phyloP scores from a whole-genome alignment of 2,888 invertebrate genomes.

The Synanthedon andrenaeformis region DNA sequence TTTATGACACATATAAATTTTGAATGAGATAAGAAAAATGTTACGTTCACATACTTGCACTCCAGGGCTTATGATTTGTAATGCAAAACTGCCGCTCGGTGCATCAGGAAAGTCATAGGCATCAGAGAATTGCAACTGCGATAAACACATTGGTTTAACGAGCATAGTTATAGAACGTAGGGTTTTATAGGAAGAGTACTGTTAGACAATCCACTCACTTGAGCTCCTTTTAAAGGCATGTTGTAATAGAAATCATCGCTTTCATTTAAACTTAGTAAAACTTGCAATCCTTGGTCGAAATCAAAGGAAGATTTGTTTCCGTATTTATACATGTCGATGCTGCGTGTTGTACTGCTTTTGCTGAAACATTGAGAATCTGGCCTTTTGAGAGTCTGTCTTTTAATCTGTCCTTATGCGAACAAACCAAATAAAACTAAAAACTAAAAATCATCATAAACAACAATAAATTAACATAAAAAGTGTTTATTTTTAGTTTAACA shows the following conservation, averaged over 20 bases:
- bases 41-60: constrained; percentile 33
- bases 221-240: constrained; percentile 57
- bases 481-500: no score
- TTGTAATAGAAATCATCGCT: constrained; percentile 65
- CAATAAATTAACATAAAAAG: background rate
- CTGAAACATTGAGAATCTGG: constrained; percentile 16
- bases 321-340: constrained; percentile 45
- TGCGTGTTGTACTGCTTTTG: constrained; percentile 18
- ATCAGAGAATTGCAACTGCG: constrained; percentile 67
- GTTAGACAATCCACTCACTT: constrained; percentile 19
- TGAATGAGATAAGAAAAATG: no score
- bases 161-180: constrained; percentile 3
- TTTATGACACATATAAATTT: no score
- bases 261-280: constrained; percentile 41
- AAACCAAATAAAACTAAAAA: background rate
- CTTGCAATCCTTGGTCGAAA: constrained; percentile 50
- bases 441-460: background rate
- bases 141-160: constrained; percentile 4
- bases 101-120: constrained; percentile 71
- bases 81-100: constrained; percentile 63
- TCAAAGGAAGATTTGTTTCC: constrained; percentile 57
- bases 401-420: no score
- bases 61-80: constrained; percentile 51
- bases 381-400: background rate
- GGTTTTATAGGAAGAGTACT: background rate